Percentiles rank a stretch among this genome's conserved stretches.
phyloP scores from a whole-genome alignment of 2,797 vertebrate species.

The Darevskia mixta region DNA sequence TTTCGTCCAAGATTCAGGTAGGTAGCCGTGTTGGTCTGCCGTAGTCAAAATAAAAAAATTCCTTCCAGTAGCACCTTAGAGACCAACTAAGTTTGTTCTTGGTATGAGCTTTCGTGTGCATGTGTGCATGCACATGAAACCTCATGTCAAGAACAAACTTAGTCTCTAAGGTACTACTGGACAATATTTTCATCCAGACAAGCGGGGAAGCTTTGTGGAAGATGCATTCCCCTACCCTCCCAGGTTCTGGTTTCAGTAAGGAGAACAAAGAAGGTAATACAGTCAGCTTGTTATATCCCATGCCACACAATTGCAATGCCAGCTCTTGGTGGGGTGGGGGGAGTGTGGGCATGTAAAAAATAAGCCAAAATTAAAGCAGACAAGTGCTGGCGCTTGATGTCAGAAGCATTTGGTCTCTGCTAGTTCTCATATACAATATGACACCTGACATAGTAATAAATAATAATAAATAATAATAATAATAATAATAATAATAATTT shows the following conservation, averaged over 20 bases:
- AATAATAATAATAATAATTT: no score
- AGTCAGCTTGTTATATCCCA: not conserved
- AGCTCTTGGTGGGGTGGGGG: not conserved
- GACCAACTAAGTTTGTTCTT: no score
- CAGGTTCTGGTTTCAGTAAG: not conserved
- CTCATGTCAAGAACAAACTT: no score
- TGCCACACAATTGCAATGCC: not conserved
- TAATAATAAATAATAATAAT: no score
- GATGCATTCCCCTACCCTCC: not conserved
- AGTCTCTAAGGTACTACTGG: no score
- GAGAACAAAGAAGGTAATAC: not conserved
- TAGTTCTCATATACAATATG: slow-evolving; percentile 46
- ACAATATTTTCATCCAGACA: not conserved
- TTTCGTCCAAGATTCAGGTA: no score
- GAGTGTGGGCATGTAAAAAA: slow-evolving; percentile 33
- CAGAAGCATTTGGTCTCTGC: slow-evolving; percentile 56
- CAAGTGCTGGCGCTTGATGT: slow-evolving; percentile 61
- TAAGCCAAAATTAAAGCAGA: slow-evolving; percentile 51
- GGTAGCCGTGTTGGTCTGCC: no score
- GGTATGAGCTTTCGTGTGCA: no score
- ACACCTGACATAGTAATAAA: slow-evolving; percentile 16
- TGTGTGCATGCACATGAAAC: no score
- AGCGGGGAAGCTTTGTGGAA: not conserved
- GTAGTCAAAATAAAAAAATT: no score
- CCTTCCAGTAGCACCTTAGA: no score